Conservation (phyloP, 2,797 vertebrate genomes). For the Scleropages formosus region DNA sequence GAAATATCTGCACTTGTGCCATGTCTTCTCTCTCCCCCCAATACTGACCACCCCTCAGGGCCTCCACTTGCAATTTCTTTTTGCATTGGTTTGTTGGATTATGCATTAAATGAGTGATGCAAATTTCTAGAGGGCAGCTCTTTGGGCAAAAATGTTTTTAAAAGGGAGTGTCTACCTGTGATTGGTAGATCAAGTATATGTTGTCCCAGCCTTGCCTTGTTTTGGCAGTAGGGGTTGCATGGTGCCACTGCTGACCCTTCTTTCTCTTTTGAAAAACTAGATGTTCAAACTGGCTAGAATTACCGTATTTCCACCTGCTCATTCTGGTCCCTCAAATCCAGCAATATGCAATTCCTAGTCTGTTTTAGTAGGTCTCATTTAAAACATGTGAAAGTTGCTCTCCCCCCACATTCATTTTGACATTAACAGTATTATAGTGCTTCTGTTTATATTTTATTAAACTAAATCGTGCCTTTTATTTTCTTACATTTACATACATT, state of each 20-base stretch:
- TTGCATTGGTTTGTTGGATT: slow-evolving; percentile 42
- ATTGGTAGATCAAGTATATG: slow-evolving; percentile 72
- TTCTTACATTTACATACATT: slow-evolving; percentile 84
- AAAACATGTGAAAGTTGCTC: slow-evolving; percentile 30
- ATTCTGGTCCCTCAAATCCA: slow-evolving; percentile 60
- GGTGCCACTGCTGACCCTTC: slow-evolving; percentile 67
- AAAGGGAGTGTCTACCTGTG: slow-evolving; percentile 60
- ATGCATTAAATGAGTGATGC: slow-evolving; percentile 37
- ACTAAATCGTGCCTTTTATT: slow-evolving; percentile 93
- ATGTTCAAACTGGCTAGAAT: slow-evolving; percentile 39
- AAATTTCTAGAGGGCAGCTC: slow-evolving; percentile 48
- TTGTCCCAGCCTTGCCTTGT: slow-evolving; percentile 54
- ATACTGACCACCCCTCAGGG: too few species aligned
- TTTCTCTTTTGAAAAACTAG: slow-evolving; percentile 40
- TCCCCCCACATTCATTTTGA: slow-evolving; percentile 71
- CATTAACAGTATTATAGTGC: slow-evolving; percentile 98
- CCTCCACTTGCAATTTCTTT: slow-evolving; percentile 23
- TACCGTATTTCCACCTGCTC: slow-evolving; percentile 31
- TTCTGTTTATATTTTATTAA: slow-evolving; percentile 66
- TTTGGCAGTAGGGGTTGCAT: slow-evolving; percentile 16
- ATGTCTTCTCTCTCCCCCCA: not conserved
- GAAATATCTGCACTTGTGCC: too few species aligned
- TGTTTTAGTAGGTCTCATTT: slow-evolving; percentile 37
- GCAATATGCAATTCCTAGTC: slow-evolving; percentile 64
- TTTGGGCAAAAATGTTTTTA: slow-evolving; percentile 57